These are phyloP conservation scores for Rattus norvegicus DNA, from an alignment of 2,113 vertebrate species.

Conservation along the genomic window DNA sequence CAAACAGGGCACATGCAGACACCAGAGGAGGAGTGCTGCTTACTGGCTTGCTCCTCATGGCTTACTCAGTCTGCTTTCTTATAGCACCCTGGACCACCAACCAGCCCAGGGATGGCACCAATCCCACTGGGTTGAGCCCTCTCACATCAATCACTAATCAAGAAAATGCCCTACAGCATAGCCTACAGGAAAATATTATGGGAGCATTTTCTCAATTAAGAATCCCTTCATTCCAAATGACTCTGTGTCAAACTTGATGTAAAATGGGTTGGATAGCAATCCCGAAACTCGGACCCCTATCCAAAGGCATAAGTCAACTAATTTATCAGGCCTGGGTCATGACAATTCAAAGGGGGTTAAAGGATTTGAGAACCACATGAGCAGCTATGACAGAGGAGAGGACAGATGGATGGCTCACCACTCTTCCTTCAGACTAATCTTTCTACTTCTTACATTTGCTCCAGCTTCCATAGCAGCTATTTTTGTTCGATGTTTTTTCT, in stretches of 20 bases:
- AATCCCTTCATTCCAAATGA: background rate
- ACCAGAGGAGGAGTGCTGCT: background rate
- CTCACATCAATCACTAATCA: background rate
- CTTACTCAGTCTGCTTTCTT: background rate
- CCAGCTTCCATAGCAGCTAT: background rate
- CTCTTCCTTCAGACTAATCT: background rate
- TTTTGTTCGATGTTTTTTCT: constrained; percentile 44
- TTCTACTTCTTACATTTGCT: constrained; percentile 48
- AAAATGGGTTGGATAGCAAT: background rate
- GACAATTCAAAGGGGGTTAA: background rate
- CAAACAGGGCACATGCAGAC: background rate
- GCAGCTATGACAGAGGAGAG: background rate
- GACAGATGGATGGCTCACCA: background rate
- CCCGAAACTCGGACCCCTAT: background rate
- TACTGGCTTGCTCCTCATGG: background rate
- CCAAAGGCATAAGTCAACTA: background rate
- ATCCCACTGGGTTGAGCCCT: background rate
- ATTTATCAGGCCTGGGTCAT: background rate
- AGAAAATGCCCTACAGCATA: background rate
- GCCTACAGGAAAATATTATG: background rate
- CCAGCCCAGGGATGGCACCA: background rate
- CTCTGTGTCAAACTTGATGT: background rate
- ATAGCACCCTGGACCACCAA: background rate
- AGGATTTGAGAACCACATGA: background rate
- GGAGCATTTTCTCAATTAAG: background rate